Conservation (phyloP, 2,797 vertebrate species). For the Cirrhinus mrigala region DNA sequence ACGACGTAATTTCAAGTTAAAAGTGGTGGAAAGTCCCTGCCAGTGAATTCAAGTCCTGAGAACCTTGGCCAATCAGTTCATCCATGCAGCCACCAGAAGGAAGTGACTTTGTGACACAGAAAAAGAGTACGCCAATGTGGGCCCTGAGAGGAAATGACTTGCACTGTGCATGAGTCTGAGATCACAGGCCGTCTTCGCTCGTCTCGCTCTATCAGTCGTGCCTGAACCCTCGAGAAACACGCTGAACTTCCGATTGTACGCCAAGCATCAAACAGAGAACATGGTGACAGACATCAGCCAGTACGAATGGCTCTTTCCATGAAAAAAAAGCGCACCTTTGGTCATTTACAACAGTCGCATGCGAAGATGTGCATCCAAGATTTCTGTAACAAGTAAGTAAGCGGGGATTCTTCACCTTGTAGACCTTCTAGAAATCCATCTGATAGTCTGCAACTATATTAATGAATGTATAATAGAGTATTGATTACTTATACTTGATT, state of each 20-base stretch:
- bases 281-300: constrained; percentile 57
- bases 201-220: constrained; percentile 23
- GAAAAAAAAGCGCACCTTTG: constrained; percentile 73
- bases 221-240: constrained; percentile 29
- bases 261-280: constrained; percentile 65
- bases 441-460: background rate
- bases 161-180: constrained; percentile 41
- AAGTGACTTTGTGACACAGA: constrained; percentile 68
- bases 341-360: constrained; percentile 61
- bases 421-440: background rate
- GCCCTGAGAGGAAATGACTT: constrained; percentile 67
- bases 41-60: constrained; percentile 43
- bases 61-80: constrained; percentile 60
- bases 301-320: constrained; percentile 70
- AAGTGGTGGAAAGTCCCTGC: constrained; percentile 61
- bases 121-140: constrained; percentile 50
- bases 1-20: background rate
- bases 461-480: background rate
- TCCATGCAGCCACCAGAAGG: constrained; percentile 69
- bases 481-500: background rate
- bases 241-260: constrained; percentile 6
- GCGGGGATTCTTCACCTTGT: constrained; percentile 5
- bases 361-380: constrained; percentile 74
- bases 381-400: constrained; percentile 72
- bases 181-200: constrained; percentile 30